Base-by-base conservation (phyloP, 2,113 vertebrate genomes). In the Vulpes vulpes region DNA sequence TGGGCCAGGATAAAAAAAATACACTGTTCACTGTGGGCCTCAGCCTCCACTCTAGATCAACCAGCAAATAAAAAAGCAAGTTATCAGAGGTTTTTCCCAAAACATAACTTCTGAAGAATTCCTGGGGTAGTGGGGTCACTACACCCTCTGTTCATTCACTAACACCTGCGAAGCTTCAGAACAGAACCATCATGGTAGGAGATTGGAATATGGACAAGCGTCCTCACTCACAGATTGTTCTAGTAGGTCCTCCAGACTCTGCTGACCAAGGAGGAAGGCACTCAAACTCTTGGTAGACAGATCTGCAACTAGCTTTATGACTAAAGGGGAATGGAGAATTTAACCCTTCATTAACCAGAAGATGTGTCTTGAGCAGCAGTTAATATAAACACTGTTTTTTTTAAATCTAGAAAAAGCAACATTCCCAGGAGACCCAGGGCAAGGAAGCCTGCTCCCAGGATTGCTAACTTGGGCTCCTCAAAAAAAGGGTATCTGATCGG, bases 351-450 rank as follows among this genome's bases (percentile, higher is more conserved):
- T 49, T 43, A 60, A 43, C 49, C 82, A 53, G 35, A 43, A 10
- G 49, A 5, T 0, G 3, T 7, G 1, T 22, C n/a, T 10, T 10
- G 57, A 79, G 32, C 22, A 14, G 35, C 25, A n/a, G 30, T 60
- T 74, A 20, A 81, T 49, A 53, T 59, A 22, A 91, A 88, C 3
- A 55, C 0, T 60, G 4, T 32, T 22, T 74, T 35, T 57, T 57
- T 71, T 79, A 93, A 74, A 87, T 51, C 73, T 57, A 89, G 82
- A 85, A 71, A 94, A 71, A 94, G 51, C 71, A 49, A 19, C 38
- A 3, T 78, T 89, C 67, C 53, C 16, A 49, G 53, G 32, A 69
- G 38, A 73, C 64, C 25, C 65, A n/a, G 19, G 2, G 51, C 3
- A 4, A 32, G 0, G 11, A 53, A 49, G 35, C 55, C 53, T 88